Base-by-base conservation (phyloP, 2,888 invertebrate genomes). In the Eurytoma adleriae region DNA sequence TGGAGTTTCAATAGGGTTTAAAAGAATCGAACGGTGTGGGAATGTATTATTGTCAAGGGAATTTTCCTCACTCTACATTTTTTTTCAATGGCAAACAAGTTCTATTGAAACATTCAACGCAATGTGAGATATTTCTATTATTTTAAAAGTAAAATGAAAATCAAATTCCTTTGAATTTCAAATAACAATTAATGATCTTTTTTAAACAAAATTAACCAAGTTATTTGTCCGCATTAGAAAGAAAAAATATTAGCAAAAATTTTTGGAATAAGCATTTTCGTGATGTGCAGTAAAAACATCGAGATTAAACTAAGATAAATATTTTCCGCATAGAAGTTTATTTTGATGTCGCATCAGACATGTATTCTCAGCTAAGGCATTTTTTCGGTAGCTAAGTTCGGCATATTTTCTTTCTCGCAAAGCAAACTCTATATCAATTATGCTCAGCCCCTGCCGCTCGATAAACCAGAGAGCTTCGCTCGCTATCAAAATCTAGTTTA, bases 401-500 rank as follows among this genome's bases (percentile, higher is more conserved):
- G 14, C 24, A 27, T 61, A 62, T 72, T 72, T 71, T 50, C 52
- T 48, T 62, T 13, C 50, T 50, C 3, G 7, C n/a, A 27, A 27
- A 61, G 14, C 52, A 62, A 72, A 62, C 30, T n/a, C 7, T n/a
- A 30, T 59, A 72, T 62, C 50, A 52, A 18, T 54, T 52, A 62
- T 52, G 27, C 52, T 18, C 72, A 50, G 52, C 52, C 52, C 18
- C n/a, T 72, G n/a, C 0, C 20, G 5, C 16, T 30, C 3, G 18
- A 56, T 57, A 66, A 74, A 66, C 66, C 20, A 24, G 66, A 61
- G 50, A 7, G 3, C 48, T 1, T 10, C 56, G 7, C 61, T 3
- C 14, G 48, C 59, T 61, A 75, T 76, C 40, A 62, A 56, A 80
- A 73, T 66, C 61, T 10, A 69, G 69, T 81, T 81, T 74, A 71